Percentiles rank a stretch among this genome's conserved stretches.
These are phyloP conservation scores for Drosophila punjabiensis DNA, from an alignment of 1,140 invertebrate species.

Conservation along the genomic window DNA sequence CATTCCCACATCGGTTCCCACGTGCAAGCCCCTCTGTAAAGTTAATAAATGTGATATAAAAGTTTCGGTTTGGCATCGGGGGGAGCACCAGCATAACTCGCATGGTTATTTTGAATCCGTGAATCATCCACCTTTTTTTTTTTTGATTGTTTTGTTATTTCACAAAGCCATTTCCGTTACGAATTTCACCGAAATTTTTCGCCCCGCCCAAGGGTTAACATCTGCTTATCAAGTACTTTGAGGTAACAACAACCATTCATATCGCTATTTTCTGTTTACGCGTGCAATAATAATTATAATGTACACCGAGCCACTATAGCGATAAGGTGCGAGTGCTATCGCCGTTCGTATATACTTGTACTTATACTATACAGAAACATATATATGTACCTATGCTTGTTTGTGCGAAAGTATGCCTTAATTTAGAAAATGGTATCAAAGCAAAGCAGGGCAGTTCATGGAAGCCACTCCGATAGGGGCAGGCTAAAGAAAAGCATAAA, in stretches of 20 bases:
- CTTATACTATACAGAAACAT: not conserved
- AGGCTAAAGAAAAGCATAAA: slow-evolving; percentile 46
- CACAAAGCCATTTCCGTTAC: slow-evolving; percentile 38
- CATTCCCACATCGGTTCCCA: slow-evolving; percentile 9
- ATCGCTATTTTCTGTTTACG: slow-evolving; percentile 42
- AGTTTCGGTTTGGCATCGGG: not conserved
- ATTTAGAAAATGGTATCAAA: slow-evolving; percentile 52
- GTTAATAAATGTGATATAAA: slow-evolving; percentile 22
- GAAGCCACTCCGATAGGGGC: slow-evolving; percentile 44
- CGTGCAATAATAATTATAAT: slow-evolving; percentile 52
- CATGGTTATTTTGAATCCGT: slow-evolving; percentile 37
- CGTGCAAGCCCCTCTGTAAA: slow-evolving; percentile 12
- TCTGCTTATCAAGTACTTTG: slow-evolving; percentile 41
- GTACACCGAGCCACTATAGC: slow-evolving; percentile 26
- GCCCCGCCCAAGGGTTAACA: slow-evolving; percentile 30
- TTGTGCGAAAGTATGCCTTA: slow-evolving; percentile 19
- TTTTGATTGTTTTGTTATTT: slow-evolving; percentile 23
- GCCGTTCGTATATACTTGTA: slow-evolving; percentile 5
- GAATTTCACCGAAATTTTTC: slow-evolving; percentile 1
- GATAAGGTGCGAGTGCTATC: slow-evolving; percentile 46
- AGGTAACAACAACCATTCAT: slow-evolving; percentile 35
- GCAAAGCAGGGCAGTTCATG: slow-evolving; percentile 35
- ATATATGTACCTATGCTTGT: not conserved
- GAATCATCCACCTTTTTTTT: slow-evolving; percentile 46
- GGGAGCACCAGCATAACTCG: slow-evolving; percentile 17